Evolutionary conservation across 64 coral and sea anemone species (phyloP).

Genomic region (Porites lutea): DNA sequence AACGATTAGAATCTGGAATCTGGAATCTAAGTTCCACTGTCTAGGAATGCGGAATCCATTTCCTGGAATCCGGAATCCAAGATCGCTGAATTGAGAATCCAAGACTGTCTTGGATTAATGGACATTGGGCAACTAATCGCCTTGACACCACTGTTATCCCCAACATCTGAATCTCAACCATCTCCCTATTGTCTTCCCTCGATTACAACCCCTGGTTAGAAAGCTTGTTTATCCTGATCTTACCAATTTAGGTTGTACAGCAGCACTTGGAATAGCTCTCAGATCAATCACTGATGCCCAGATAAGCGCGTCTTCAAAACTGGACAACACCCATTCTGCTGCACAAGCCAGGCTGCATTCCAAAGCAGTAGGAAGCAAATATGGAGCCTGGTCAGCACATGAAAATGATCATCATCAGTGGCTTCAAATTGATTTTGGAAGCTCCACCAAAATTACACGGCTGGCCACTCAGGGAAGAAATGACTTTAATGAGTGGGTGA

Average conservation of each 20-base stretch:
- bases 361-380: constrained; percentile 1
- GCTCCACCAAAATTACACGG: constrained; percentile 3
- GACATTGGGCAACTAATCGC: too few species aligned
- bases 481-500: constrained; percentile 11
- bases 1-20: too few species aligned
- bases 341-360: constrained; percentile 29
- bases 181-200: too few species aligned
- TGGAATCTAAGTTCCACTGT: too few species aligned
- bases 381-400: constrained; percentile 7
- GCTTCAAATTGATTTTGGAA: constrained; percentile 14
- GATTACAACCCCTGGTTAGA: too few species aligned
- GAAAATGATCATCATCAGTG: constrained; percentile 6
- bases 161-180: too few species aligned
- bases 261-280: background rate
- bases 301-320: constrained; percentile 20
- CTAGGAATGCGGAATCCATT: too few species aligned
- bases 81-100: too few species aligned
- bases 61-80: too few species aligned
- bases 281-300: background rate
- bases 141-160: too few species aligned
- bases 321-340: background rate
- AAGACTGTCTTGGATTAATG: too few species aligned
- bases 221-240: too few species aligned
- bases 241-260: background rate
- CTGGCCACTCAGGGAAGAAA: background rate